Evolutionary conservation across 2,888 invertebrate genomes (phyloP), one percentile per base, ranked within the genome.

Genomic region (Clitarchus hookeri): DNA sequence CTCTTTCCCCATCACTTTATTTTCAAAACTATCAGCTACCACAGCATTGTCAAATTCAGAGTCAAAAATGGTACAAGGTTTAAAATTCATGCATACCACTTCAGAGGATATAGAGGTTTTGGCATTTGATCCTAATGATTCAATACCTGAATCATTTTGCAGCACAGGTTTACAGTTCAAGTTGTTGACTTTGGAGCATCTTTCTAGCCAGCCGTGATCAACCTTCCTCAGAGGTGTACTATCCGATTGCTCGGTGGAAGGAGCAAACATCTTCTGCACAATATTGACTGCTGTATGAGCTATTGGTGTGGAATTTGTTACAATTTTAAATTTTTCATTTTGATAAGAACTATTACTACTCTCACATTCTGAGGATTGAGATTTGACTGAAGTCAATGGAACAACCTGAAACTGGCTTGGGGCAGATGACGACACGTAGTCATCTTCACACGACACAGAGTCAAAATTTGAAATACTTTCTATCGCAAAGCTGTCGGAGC

Each of bases 171-270:
- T 19, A 11, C 84, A 53, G 36, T 86, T 86, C 23, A 86, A 77
- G 23, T 82, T 44, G 87, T 89, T 90, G 19, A 89, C 89, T 54
- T 89, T 89, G 11, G 91, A 89, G 87, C 93, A 92, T 88, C 94
- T 91, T 83, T 93, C 91, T 11, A 95, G 89, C 95, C 95, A 95
- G 0, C 93, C 94, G 53, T 91, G 89, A 91, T 95, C 93, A 65
- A 94, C 89, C 87, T 90, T 90, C 88, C 92, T 91, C 54, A 77
- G 85, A 44, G 80, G 78, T 19, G 82, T 83, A 0, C 54, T n/a
- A 77, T 84, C 25, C 0, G 65, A 44, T 13, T 83, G 36, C 19
- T 6, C 4, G n/a, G 25, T 44, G 26, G 65, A 8, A 9, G 83
- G 78, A 0, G 44, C 80, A 53, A 87, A 13, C n/a, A 85, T 82